Conservation (phyloP, 2,888 invertebrate species). For the Mimas tiliae region DNA sequence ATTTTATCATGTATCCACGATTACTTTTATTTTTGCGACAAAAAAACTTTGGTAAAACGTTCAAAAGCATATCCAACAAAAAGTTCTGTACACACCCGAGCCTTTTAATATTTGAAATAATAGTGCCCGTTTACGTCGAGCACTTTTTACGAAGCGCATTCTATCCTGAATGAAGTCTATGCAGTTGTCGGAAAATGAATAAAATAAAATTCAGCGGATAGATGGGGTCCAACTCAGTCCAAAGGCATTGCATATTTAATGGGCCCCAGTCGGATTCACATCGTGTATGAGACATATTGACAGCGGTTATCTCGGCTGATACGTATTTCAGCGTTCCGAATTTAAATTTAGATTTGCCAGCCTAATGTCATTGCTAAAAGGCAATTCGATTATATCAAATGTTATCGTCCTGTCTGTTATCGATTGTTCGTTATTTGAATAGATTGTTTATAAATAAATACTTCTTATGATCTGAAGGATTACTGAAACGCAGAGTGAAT, state of each 20-base stretch:
- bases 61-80: neutral
- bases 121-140: slow-evolving; percentile 24
- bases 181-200: slow-evolving; percentile 39
- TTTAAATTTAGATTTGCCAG: slow-evolving; percentile 36
- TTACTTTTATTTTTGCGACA: neutral
- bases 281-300: slow-evolving; percentile 51
- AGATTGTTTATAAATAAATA: neutral
- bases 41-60: neutral
- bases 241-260: slow-evolving; percentile 49
- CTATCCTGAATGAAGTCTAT: slow-evolving; percentile 26
- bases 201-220: slow-evolving; percentile 44
- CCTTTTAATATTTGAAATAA: slow-evolving; percentile 19
- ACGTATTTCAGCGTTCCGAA: slow-evolving; percentile 33
- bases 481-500: neutral
- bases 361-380: neutral
- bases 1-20: no score
- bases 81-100: slow-evolving; percentile 11
- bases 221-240: slow-evolving; percentile 39
- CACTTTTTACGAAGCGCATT: slow-evolving; percentile 31
- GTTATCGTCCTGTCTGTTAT: neutral
- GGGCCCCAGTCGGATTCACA: slow-evolving; percentile 36
- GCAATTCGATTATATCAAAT: neutral
- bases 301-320: slow-evolving; percentile 48
- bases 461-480: neutral
- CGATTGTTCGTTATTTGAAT: neutral